Evolutionary conservation across 2,113 vertebrate genomes (phyloP), one percentile per base, ranked within the genome.

Genomic region (Eonycteris spelaea): DNA sequence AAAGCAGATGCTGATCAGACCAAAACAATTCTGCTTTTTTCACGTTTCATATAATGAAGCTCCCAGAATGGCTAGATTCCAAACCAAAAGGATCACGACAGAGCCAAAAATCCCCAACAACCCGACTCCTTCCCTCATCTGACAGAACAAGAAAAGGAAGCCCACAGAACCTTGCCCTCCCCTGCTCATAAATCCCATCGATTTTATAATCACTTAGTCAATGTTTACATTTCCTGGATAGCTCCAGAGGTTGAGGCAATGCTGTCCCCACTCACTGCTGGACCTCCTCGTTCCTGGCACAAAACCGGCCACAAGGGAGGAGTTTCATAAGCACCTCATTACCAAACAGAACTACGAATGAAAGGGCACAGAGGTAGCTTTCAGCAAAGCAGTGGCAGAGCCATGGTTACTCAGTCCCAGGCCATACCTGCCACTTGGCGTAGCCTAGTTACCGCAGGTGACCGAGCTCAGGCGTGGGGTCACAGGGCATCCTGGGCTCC

Each of bases 401-500:
- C 51, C 68, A 33, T 0, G 2, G 18, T 84, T 15, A 84, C 84
- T 63, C 78, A 78, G 24, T 18, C 40, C 30, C 7, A 13, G 4
- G 21, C 70, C 77, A 28, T 4, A 0, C 61, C 74, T 15, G 13
- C 5, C 1, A n/a, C 89, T 70, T 16, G 11, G 26, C 0, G 0
- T 45, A 68, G 51, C 48, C 78, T 65, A 57, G 71, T 65, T 16
- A 75, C 1, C 14, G 57, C 77, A 84, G 86, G 55, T 7, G 33
- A 16, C 7, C 0, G 2, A 40, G 77, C 30, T 80, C 0, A 0
- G 77, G 70, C 28, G 0, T 33, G 75, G 21, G 2, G 30, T 24
- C 12, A 74, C 75, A 22, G 43, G 48, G 11, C 55, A 43, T 65
- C 53, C 35, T 57, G 6, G 21, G 63, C 75, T 45, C 22, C 40